Conservation (phyloP, 2,888 invertebrate genomes). For the Eristalinus aeneus region DNA sequence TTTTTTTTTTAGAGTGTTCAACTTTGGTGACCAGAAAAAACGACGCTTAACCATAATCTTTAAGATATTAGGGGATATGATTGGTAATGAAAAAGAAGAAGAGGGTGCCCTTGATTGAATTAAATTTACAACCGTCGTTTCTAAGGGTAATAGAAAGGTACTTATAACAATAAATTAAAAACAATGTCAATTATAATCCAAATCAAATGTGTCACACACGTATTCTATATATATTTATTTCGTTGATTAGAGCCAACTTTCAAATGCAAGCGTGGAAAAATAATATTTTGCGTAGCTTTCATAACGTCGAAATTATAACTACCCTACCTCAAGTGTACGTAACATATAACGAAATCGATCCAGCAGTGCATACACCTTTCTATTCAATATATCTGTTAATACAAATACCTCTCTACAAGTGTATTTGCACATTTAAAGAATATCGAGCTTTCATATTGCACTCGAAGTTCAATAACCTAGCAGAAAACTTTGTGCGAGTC, state of each 20-base stretch:
- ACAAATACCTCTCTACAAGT: background rate
- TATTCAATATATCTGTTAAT: background rate
- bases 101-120: too few relatives aligned
- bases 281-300: conserved; percentile 40
- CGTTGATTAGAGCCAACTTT: background rate
- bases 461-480: conserved; percentile 74
- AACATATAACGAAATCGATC: conserved; percentile 22
- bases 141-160: too few relatives aligned
- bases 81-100: too few relatives aligned
- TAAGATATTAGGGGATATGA: too few relatives aligned
- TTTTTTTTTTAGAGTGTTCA: too few relatives aligned
- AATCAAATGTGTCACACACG: too few relatives aligned
- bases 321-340: conserved; percentile 35
- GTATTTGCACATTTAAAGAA: conserved; percentile 65
- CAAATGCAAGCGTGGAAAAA: conserved; percentile 10
- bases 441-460: conserved; percentile 68
- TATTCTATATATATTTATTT: too few relatives aligned
- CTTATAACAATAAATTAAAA: too few relatives aligned
- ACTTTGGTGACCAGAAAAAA: too few relatives aligned
- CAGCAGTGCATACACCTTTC: background rate
- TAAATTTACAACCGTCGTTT: too few relatives aligned
- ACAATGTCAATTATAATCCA: too few relatives aligned
- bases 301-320: conserved; percentile 29
- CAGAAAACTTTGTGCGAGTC: conserved; percentile 73
- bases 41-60: too few relatives aligned